phyloP scores from a whole-genome alignment of 1,140 invertebrate genomes.

The Microplitis mediator region DNA sequence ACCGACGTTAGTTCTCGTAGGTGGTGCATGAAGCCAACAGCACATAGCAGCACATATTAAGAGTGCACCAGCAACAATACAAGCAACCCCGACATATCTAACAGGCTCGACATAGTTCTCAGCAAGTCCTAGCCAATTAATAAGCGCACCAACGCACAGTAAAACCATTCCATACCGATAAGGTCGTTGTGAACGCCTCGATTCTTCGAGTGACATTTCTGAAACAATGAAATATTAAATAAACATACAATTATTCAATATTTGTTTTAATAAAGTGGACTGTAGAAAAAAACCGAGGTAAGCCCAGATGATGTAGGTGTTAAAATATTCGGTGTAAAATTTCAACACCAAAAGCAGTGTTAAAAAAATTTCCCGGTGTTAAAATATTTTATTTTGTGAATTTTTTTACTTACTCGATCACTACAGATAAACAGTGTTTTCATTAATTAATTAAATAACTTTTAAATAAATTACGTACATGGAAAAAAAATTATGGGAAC shows the following conservation, averaged over 20 bases:
- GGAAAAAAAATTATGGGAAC: too few species aligned
- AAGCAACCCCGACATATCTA: slow-evolving; percentile 75
- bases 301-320: too few species aligned
- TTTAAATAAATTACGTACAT: too few species aligned
- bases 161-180: slow-evolving; percentile 78
- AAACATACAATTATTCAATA: not conserved
- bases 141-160: slow-evolving; percentile 75
- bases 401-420: too few species aligned
- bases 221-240: slow-evolving; percentile 42
- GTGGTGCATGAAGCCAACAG: slow-evolving; percentile 74
- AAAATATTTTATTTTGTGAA: too few species aligned
- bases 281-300: too few species aligned
- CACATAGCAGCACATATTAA: slow-evolving; percentile 79
- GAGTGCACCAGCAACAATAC: slow-evolving; percentile 74
- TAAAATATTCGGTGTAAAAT: too few species aligned
- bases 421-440: too few species aligned
- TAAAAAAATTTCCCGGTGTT: too few species aligned
- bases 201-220: slow-evolving; percentile 72
- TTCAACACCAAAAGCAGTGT: too few species aligned
- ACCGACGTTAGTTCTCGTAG: slow-evolving; percentile 52
- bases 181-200: slow-evolving; percentile 69
- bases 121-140: slow-evolving; percentile 78
- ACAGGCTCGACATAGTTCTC: slow-evolving; percentile 75
- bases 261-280: not conserved
- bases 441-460: too few species aligned